Evolutionary conservation across 1,140 invertebrate species (phyloP).

Genomic region (Paraescarpia echinospica): DNA sequence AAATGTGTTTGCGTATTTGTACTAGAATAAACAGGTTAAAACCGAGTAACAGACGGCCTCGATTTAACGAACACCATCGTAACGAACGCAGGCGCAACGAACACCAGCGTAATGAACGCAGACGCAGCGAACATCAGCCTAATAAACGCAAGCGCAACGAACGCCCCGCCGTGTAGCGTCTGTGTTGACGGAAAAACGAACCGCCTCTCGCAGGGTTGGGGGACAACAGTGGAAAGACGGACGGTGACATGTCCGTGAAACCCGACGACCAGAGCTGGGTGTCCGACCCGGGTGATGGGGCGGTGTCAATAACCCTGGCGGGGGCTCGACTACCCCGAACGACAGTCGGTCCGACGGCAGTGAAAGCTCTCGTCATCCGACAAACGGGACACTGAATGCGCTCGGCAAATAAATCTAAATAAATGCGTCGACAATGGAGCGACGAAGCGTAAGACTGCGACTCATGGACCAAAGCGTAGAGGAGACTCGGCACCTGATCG

Average conservation of each 20-base stretch:
- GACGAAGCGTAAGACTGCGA: background rate
- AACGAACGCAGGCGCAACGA: background rate
- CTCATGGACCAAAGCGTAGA: background rate
- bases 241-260: background rate
- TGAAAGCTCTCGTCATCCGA: too few species aligned
- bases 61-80: background rate
- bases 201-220: background rate
- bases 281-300: background rate
- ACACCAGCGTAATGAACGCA: background rate
- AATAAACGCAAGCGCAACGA: background rate
- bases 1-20: too few species aligned
- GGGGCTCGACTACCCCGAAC: background rate
- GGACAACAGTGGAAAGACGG: background rate
- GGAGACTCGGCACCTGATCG: background rate
- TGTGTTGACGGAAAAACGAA: background rate
- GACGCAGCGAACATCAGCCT: background rate
- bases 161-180: background rate
- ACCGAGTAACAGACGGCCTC: too few species aligned
- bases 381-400: background rate
- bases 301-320: background rate
- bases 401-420: background rate
- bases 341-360: background rate
- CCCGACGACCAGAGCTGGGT: background rate
- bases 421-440: background rate
- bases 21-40: too few species aligned